Evolutionary conservation across 2,888 invertebrate genomes (phyloP), one percentile per base, ranked within the genome.

Genomic region (Liodrosophila aerea): DNA sequence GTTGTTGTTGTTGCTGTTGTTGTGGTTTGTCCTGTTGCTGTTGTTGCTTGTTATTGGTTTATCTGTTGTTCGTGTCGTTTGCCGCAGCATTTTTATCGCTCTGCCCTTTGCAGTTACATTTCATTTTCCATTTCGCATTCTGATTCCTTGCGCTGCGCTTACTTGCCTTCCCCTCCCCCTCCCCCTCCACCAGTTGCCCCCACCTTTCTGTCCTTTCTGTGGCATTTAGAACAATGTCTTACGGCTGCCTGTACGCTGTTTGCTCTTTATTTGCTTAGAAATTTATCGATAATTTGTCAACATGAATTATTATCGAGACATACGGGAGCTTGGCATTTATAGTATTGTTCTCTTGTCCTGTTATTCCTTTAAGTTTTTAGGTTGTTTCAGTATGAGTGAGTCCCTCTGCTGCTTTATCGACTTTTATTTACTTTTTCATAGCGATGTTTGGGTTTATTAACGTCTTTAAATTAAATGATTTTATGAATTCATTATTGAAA

Each of bases 211-310:
- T 59, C 43, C 40, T 43, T 75, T 56, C 50, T 52, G 74, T 62
- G 52, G 59, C 67, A 58, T 68, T 64, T 59, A 46, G 57, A 60
- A 64, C 77, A 76, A 65, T 63, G 62, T 69, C 50, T 66, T 74
- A 49, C 58, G 43, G 16, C 33, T 39, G 16, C 56, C 54, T 30
- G 45, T 53, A 18, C 16, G 12, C 46, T 31, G 47, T 29, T 33
- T 54, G 45, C 43, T 51, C 43, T 46, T 58, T 67, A 64, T 70
- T 63, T 77, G 67, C 44, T 68, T 65, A 39, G 40, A 60, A 81
- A 71, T 70, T 58, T 71, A 81, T 71, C 67, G 82, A 67, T 73
- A 76, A 77, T 74, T 76, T 78, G 78, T 77, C 71, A 74, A 52
- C 60, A 54, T 67, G 57, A 67, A 58, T 70, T 56, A 76, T 22